Base-by-base conservation (phyloP, 2,797 vertebrate species). In the Tarsius wallacei region DNA sequence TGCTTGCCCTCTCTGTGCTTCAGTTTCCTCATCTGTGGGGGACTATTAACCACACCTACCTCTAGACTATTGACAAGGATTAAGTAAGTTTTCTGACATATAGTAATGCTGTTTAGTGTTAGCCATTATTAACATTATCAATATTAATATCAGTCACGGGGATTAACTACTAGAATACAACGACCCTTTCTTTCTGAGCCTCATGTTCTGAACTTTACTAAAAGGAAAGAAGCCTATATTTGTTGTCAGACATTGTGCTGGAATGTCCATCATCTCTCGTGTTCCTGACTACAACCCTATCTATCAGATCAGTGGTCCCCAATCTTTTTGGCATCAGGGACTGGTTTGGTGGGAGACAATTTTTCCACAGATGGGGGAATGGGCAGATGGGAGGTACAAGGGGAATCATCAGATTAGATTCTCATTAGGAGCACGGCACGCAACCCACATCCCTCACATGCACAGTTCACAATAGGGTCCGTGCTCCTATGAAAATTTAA, bases 11-110 rank as follows among this genome's bases (percentile, higher is more conserved):
- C 15, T 96, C 31, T 63, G 16, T 83, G 55, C 66, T n/a, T 94
- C 21, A 3, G 22, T 88, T 96, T 96, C 36, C 22, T 77, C 78
- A 68, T 36, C 33, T 95, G 4, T 89, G 33, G 59, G 42, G 22
- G 5, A 3, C 26, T 74, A 28, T 8, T 77, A 57, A 61, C 21
- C 15, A 28, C 42, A 7, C 13, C 53, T 16, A 26, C 16, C 55
- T n/a, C 28, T 78, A 88, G 53, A 59, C 24, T 59, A 13, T 49
- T 36, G n/a, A 59, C 53, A 68, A 91, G 33, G 31, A 57, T 70
- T 78, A 87, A 93, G 42, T 94, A 33, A 66, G 5, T 87, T 74
- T 96, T 93, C 70, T 83, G 59, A 87, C 13, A 70, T n/a, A 24
- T 16, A 63, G 6, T 55, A 82, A 66, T 82, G 28, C 21, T 86